Evolutionary conservation across 1,140 invertebrate genomes (phyloP), one percentile per base, ranked within the genome.

Genomic region (Drosophila pallidifrons): DNA sequence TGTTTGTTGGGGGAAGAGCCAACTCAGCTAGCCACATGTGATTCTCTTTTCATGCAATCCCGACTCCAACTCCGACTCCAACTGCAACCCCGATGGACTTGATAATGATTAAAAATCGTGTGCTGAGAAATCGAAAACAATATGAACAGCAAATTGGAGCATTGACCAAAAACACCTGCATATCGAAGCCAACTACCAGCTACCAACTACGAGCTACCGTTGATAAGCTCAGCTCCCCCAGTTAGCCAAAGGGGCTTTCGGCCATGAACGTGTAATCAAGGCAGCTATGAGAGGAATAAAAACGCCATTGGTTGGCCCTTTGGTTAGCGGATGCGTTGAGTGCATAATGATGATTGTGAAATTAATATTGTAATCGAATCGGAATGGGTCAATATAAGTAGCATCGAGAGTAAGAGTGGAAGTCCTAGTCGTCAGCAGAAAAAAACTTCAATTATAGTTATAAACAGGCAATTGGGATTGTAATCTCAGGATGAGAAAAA

Each of bases 21-120:
- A 76, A 11, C 51, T 59, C 51, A 59, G 30, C 15, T 30, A 51
- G 41, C 47, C 52, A 58, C 52, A 77, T 68, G 49, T 51, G 71
- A 77, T 67, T 60, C 70, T 61, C 51, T 63, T 51, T 8, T 55
- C 52, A 45, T 52, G 45, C 45, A n/a, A 28, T 54, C 30, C 49
- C 46, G 58, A 52, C 46, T 30, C 38, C 54, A 46, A 35, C 32
- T 35, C 32, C 54, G 13, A 25, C 25, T 13, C 11, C 20, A 25
- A 25, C 20, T 25, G 20, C 41, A 51, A 49, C 43, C 5, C 16
- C 73, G 63, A 75, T 81, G 57, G 58, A 58, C 66, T 57, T 35
- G 64, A 57, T 86, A 88, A 89, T 89, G 85, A 81, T 89, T 87
- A 83, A 87, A 87, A 87, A 88, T 86, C 82, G 82, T 85, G 70